Conservation (phyloP, 2,797 vertebrate species). For the Caiman crocodilus region DNA sequence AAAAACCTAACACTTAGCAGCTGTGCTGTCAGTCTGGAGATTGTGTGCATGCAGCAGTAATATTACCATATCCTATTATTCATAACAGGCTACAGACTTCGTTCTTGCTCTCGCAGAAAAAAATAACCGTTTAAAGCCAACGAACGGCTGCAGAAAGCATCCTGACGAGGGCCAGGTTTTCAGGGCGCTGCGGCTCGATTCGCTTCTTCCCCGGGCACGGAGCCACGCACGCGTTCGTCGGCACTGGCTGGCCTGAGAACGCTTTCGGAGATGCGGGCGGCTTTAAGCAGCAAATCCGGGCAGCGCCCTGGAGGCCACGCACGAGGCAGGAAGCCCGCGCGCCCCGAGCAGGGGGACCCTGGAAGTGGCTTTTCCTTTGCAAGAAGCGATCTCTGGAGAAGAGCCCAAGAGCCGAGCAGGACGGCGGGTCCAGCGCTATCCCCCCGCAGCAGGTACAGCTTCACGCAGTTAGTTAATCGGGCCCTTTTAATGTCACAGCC, state of each 20-base stretch:
- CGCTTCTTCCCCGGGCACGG: not conserved
- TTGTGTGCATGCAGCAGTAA: slow-evolving; percentile 65
- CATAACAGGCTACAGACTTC: slow-evolving; percentile 69
- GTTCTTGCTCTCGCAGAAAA: slow-evolving; percentile 61
- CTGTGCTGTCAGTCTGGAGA: slow-evolving; percentile 67
- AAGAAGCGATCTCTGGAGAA: not conserved
- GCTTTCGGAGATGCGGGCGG: not conserved
- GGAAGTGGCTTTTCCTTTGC: slow-evolving; percentile 35
- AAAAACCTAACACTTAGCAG: slow-evolving; percentile 61
- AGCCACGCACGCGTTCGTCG: not conserved
- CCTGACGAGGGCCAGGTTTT: not conserved
- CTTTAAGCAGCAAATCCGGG: not conserved
- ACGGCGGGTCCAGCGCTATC: not conserved
- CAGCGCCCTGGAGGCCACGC: not conserved
- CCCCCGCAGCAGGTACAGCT: not conserved
- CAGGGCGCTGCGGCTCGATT: slow-evolving; percentile 19
- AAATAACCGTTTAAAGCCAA: slow-evolving; percentile 53
- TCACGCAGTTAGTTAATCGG: not conserved
- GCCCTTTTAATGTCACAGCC: not conserved
- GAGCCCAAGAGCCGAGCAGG: not conserved
- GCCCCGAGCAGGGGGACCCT: not conserved
- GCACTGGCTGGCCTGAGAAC: not conserved
- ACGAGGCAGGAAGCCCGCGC: not conserved
- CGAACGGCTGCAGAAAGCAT: slow-evolving; percentile 43
- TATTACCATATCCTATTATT: slow-evolving; percentile 76